Evolutionary conservation across 2,113 vertebrate genomes (phyloP).

Genomic region (Conger conger): DNA sequence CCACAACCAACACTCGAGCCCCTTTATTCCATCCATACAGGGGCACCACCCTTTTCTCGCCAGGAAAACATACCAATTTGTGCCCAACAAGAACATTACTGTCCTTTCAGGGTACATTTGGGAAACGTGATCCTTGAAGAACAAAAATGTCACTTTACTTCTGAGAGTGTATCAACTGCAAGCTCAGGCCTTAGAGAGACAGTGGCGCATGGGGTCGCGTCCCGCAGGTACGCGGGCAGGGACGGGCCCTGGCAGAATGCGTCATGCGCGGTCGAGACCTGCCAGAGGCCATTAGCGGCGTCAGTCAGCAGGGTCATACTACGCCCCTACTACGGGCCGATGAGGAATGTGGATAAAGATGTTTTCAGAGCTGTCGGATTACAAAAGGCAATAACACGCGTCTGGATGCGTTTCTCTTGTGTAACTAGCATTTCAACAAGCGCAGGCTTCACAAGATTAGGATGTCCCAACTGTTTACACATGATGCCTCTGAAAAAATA

Average conservation of each 20-base stretch:
- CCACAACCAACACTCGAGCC: background rate
- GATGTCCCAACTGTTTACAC: background rate
- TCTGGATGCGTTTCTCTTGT: conserved; percentile 25
- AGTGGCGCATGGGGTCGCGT: background rate
- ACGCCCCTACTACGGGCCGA: conserved; percentile 48
- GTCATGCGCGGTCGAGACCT: conserved; percentile 41
- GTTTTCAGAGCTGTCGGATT: conserved; percentile 45
- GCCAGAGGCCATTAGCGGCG: conserved; percentile 25
- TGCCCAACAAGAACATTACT: too few species aligned
- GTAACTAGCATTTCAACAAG: conserved; percentile 32
- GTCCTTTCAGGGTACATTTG: too few species aligned
- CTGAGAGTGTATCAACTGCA: too few species aligned
- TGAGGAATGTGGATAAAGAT: conserved; percentile 57
- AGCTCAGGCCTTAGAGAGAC: conserved; percentile 23
- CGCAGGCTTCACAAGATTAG: conserved; percentile 30
- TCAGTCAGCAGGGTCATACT: background rate
- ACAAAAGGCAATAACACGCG: conserved; percentile 46
- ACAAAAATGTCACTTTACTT: too few species aligned
- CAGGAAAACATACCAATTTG: too few species aligned
- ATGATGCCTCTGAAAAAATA: conserved; percentile 29
- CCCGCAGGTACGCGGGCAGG: conserved; percentile 33
- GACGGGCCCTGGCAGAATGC: conserved; percentile 34
- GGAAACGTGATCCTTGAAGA: too few species aligned
- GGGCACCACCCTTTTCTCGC: too few species aligned
- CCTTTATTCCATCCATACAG: background rate